These are phyloP conservation scores for Copidosoma aretas DNA, from an alignment of 2,888 invertebrate genomes.

Conservation along the genomic window DNA sequence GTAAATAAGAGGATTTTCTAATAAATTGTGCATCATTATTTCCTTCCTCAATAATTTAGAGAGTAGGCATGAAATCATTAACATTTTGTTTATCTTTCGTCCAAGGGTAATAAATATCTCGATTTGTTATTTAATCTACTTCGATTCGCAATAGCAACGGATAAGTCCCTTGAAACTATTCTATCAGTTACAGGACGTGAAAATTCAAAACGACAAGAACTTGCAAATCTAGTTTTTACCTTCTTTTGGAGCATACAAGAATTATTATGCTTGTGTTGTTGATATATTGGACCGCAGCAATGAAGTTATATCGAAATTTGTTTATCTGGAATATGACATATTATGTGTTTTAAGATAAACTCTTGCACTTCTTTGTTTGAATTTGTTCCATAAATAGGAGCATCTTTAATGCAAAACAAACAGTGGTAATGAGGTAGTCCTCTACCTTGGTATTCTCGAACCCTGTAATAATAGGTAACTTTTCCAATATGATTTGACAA, in stretches of 20 bases:
- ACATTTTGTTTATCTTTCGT: slow-evolving; percentile 11
- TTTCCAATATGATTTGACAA: slow-evolving; percentile 45
- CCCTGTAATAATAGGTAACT: slow-evolving; percentile 46
- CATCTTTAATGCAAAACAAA: slow-evolving; percentile 51
- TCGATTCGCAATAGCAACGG: slow-evolving; percentile 45
- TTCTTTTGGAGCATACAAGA: slow-evolving; percentile 49
- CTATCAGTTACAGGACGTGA: slow-evolving; percentile 39
- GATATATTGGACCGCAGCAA: slow-evolving; percentile 46
- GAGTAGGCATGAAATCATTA: slow-evolving; percentile 46
- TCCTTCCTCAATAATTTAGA: slow-evolving; percentile 48
- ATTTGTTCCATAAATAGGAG: slow-evolving; percentile 44
- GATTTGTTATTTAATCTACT: slow-evolving; percentile 44
- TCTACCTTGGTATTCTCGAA: slow-evolving; percentile 47
- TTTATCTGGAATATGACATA: slow-evolving; percentile 46
- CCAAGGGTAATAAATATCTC: no score
- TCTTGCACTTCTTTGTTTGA: slow-evolving; percentile 45
- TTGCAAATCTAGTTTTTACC: slow-evolving; percentile 38
- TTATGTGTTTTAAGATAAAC: slow-evolving; percentile 47
- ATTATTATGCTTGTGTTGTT: slow-evolving; percentile 49
- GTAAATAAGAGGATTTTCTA: slow-evolving; percentile 46
- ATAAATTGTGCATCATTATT: slow-evolving; percentile 50
- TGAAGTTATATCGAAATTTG: slow-evolving; percentile 44
- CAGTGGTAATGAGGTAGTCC: slow-evolving; percentile 47
- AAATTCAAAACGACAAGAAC: slow-evolving; percentile 46
- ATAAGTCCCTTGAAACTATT: slow-evolving; percentile 41